Evolutionary conservation across 2,888 invertebrate genomes (phyloP), one percentile per base, ranked within the genome.

Genomic region (Abrostola triplasia): DNA sequence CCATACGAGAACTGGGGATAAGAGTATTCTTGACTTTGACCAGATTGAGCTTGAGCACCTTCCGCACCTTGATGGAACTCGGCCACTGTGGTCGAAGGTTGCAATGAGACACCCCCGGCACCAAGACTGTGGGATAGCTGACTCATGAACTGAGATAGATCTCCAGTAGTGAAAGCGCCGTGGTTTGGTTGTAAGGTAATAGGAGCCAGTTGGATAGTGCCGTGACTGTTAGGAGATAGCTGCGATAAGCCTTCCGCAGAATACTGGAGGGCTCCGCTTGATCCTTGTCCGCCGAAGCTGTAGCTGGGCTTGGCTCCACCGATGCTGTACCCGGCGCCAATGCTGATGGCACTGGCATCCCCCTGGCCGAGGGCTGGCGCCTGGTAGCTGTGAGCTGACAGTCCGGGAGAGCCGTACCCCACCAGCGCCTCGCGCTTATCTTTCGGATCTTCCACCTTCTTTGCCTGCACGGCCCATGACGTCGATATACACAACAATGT

Each of bases 261-360:
- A 85, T 77, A 76, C 58, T 92, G 91, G 36, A 87, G 84, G 42
- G 85, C 81, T 57, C 83, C 84, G 13, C 85, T 83, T 42, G 85
- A 83, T 70, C 86, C 88, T 67, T 88, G 89, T 36, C 88, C 89
- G 8, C 84, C 88, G 48, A 87, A 90, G 56, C 68, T 87, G 79
- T 83, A 92, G 65, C 77, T 84, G 11, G 92, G 92, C 64, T 93
- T 93, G 2, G 86, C 89, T 55, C 93, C 94, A 12, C 94, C 94
- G 44, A 94, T 86, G 77, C 92, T 94, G 83, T 94, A 94, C 13
- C 94, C 94, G 6, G 94, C 94, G 8, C 94, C 94, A 36, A 94
- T 85, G 70, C 92, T 94, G 73, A 94, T 90, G 24, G 94, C 84
- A 67, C 87, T 93, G 51, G 90, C 90, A 11, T 91, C 94, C 36